Base-by-base conservation (phyloP, 2,797 vertebrate genomes). In the Clarias laeviceps region DNA sequence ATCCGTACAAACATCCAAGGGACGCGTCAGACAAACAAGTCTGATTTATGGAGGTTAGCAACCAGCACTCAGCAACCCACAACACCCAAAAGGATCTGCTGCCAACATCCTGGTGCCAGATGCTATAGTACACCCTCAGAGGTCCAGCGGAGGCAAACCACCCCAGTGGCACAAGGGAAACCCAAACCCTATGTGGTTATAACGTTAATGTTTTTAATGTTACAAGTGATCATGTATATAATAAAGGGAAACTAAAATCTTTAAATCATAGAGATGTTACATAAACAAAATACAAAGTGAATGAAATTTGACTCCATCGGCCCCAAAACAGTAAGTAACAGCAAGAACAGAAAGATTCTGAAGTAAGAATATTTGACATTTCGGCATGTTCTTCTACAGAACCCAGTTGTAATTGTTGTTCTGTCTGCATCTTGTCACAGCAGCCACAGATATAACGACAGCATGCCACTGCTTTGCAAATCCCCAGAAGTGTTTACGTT, bases 401-500 rank as follows among this genome's bases (percentile, higher is more conserved):
- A 29, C 24, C 24, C 37, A 2, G 7, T 50, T 20, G 61, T 80
- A 64, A 64, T 11, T 45, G 61, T 45, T 27, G 59, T 50, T 61
- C 24, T 29, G 66, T 82, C 72, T 87, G 57, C 40, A 73, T 80
- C 68, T 61, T 61, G 29, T 83, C 80, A 79, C 66, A 73, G 74
- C 27, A 64, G 37, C 45, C 54, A 37, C 32, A 82, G 62, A 77
- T 78, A 34, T 61, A 78, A 61, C 4, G 76, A 82, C 64, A 18
- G 74, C 50, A 79, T 74, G 65, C 72, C 73, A 45, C 50, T 34
- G 12, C 80, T 27, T 29, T 56, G 37, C 40, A 66, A 81, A 64
- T 85, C 80, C 68, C 45, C 50, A 82, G 74, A 81, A 37, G 54
- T 88, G 74, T 74, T 83, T 86, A 83, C 32, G 61, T 76, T 87